Base-by-base conservation (phyloP, 2,888 invertebrate species). In the Agrypnus murinus region DNA sequence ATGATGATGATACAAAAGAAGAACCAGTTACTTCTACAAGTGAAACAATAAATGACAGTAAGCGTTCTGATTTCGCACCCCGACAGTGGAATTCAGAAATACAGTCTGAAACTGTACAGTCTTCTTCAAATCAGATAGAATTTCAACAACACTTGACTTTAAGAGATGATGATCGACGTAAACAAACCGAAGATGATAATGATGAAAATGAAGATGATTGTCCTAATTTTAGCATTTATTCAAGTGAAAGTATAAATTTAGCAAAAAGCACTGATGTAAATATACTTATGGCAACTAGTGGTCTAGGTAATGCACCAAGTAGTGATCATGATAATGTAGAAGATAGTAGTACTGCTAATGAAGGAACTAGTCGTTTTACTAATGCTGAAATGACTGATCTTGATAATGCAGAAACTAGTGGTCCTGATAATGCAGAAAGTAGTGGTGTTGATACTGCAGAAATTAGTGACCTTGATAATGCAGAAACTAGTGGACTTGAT, bases 211-310 rank as follows among this genome's bases (percentile, higher is more conserved):
- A 89, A 71, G 92, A 92, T 0, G 93, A 92, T 77, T 95, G 95
- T 84, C 95, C 95, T 3, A 95, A 95, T 84, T 94, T 94, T 83
- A 93, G 93, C 9, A 93, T 95, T 75, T 95, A 95, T 85, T 95
- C 95, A 0, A 92, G 92, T 7, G 91, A 93, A 78, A 94, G 94
- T 71, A 92, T 94, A 81, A 92, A 92, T 76, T 89, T 93, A 59
- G 92, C 92, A 0, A 88, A 90, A 76, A 88, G 87, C 55, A 87
- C 87, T 0, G 87, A 84, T 70, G 73, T 82, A 48, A 68, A 55
- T 43, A 65, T 69, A 7, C 32, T 71, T 12, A 45, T 34, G 12
- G 38, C 40, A 4, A 31, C 31, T 8, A 65, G n/a, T 31, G 25
- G 3, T 25, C 25, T 25, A 3, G 25, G 5, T 25, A 40, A 6